A percentile compares a stretch with the other conserved stretches of the same genome.
Conservation (phyloP, 1,140 invertebrate genomes). For the Magallana ariakensis region DNA sequence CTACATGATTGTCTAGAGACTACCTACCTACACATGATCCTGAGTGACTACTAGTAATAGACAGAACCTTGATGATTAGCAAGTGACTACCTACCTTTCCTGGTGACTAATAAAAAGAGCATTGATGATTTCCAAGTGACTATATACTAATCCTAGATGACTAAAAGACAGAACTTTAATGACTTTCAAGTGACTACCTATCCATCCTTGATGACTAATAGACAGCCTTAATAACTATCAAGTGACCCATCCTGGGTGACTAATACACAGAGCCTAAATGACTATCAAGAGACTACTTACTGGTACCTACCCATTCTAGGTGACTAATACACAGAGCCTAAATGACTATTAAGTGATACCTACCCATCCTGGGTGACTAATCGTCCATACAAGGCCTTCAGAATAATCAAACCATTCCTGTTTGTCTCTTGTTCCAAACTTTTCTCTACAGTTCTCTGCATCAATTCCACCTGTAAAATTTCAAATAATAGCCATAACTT, state of each 20-base stretch:
- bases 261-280: not conserved
- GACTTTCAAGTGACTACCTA: no score
- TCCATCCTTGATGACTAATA: no score
- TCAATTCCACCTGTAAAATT: conserved; percentile 86
- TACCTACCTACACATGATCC: conserved; percentile 5
- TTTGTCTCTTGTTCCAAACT: conserved; percentile 87
- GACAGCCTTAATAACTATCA: no score
- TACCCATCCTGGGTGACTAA: conserved; percentile 69
- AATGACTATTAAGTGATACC: not conserved
- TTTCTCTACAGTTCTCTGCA: conserved; percentile 84
- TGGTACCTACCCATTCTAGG: not conserved
- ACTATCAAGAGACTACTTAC: not conserved
- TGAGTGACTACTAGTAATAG: not conserved
- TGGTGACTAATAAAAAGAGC: no score
- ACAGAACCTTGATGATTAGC: no score
- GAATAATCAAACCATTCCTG: conserved; percentile 90
- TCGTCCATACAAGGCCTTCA: conserved; percentile 88
- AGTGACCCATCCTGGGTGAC: no score
- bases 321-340: not conserved
- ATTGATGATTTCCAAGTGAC: no score
- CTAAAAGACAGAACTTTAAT: no score
- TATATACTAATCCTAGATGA: no score
- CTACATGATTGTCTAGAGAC: not conserved
- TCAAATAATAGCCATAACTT: not conserved
- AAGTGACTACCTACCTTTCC: no score